Evolutionary conservation across 1,140 invertebrate species (phyloP), one percentile per base, ranked within the genome.

Genomic region (Lasioglossum baleicum): DNA sequence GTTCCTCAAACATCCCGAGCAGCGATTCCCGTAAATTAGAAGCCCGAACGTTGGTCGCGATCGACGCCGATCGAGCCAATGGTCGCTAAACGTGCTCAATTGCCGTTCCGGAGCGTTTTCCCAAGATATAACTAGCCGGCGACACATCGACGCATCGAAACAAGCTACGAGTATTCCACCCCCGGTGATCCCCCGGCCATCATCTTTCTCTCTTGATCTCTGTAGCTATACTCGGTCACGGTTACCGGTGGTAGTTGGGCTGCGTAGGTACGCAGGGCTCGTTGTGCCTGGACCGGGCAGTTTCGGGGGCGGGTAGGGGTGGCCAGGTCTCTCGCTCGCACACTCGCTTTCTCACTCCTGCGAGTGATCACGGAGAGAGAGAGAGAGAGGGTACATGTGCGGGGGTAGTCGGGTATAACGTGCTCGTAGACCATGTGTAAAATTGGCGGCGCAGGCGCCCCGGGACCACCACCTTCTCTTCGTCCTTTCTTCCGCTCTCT

Each of bases 381-480:
- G 44, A 13, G 44, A 13, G 44, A 48, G 44, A 13, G 7, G 44
- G 44, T 48, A 8, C 44, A 8, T 17, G 56, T 20, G 10, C 53
- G 72, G 80, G 78, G 77, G 44, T 75, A 73, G 51, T 56, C 7
- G 20, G 75, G 75, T 86, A 71, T 79, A 86, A 82, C 82, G 79
- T 87, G 75, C 67, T 69, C 83, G 79, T 63, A 71, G 84, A 85
- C 83, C 88, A 88, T 89, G 88, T 89, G 86, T 84, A 86, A 90
- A 88, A 89, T 88, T 86, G 83, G 86, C 76, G 83, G 88, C 89
- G 88, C 90, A 88, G 81, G 88, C 88, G 89, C 88, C 80, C 65
- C 31, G 56, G 69, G 13, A 15, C 74, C 71, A 31, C 73, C 80
- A 75, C 82, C 68, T 83, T 77, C 74, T 83, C 80, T 75, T 82